Conservation (phyloP, 2,113 vertebrate species). For the Trogon surrucura region DNA sequence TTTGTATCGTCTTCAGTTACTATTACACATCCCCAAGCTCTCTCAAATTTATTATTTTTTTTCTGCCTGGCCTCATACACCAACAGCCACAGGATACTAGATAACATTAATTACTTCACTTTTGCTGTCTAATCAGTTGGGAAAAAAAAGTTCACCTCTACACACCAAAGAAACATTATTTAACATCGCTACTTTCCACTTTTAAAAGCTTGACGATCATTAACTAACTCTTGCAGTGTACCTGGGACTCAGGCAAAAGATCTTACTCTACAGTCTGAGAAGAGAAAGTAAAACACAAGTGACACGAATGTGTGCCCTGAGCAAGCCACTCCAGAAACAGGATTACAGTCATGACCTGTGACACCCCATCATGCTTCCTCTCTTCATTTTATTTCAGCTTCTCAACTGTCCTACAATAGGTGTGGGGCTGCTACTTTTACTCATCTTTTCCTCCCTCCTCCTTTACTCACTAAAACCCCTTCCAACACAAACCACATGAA, state of each 20-base stretch:
- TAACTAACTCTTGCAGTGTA: neutral
- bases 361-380: neutral
- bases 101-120: neutral
- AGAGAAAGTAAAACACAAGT: neutral
- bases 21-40: neutral
- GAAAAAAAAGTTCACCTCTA: neutral
- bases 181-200: neutral
- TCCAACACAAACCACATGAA: neutral
- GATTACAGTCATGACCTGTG: neutral
- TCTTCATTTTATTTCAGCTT: neutral
- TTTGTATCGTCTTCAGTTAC: neutral
- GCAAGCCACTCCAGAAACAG: neutral
- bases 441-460: neutral
- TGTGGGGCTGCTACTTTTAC: neutral
- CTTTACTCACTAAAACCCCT: neutral
- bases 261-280: neutral
- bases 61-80: neutral
- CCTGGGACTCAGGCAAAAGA: neutral
- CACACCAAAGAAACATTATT: neutral
- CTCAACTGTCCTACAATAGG: neutral
- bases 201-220: neutral
- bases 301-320: fast-evolving
- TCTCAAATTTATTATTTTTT: neutral
- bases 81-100: neutral
- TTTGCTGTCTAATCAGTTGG: neutral